phyloP scores from a whole-genome alignment of 2,888 invertebrate genomes.

The Cacoxenus indagator region DNA sequence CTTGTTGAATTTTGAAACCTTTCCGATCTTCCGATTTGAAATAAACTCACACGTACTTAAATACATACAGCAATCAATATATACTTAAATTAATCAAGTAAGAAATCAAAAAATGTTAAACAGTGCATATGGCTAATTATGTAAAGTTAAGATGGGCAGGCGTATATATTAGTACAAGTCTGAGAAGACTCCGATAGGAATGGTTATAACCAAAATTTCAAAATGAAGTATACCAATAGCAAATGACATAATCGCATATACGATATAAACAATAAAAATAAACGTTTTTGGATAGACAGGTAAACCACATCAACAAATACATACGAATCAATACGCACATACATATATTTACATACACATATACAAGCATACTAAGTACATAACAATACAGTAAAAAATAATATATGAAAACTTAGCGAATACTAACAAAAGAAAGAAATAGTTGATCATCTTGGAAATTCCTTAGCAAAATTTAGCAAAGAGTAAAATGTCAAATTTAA shows the following conservation, averaged over 20 bases:
- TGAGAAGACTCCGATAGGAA: background rate
- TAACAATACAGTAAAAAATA: background rate
- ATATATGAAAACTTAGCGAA: background rate
- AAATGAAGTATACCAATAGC: constrained; percentile 5
- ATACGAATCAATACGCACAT: constrained; percentile 4
- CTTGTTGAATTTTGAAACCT: too few relatives aligned
- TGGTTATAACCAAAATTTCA: background rate
- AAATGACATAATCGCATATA: background rate
- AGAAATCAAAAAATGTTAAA: background rate
- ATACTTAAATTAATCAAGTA: constrained; percentile 1
- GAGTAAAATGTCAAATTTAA: too few relatives aligned
- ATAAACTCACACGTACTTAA: background rate
- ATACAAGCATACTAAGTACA: background rate
- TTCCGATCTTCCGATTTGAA: too few relatives aligned
- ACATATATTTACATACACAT: constrained; percentile 9
- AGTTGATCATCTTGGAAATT: background rate
- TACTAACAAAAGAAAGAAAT: background rate
- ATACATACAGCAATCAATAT: too few relatives aligned
- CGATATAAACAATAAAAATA: background rate
- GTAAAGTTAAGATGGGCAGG: background rate
- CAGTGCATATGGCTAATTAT: background rate
- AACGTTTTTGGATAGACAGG: constrained; percentile 15
- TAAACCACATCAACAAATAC: constrained; percentile 8
- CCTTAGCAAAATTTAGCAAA: background rate
- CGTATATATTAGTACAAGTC: background rate